A percentile compares a stretch with the other conserved stretches of the same genome.
phyloP scores from a whole-genome alignment of 2,888 invertebrate genomes.

The Temnothorax unifasciatus region DNA sequence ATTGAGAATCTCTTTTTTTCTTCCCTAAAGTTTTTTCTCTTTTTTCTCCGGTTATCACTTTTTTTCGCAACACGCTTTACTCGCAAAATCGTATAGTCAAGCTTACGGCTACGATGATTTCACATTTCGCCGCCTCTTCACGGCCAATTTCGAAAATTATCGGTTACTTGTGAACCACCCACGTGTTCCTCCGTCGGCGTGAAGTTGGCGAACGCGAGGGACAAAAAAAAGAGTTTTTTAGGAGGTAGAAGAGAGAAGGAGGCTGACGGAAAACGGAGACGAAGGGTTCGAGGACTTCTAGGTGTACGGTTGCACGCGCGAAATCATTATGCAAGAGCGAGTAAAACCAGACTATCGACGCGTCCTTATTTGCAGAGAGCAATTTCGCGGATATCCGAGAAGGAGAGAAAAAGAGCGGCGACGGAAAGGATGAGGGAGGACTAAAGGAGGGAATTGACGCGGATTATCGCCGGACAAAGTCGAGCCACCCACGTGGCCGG shows the following conservation, averaged over 20 bases:
- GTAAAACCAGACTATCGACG: conserved; percentile 4
- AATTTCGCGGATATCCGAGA: conserved; percentile 45
- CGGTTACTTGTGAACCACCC: conserved; percentile 60
- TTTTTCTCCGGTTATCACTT: not conserved
- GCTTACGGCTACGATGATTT: conserved; percentile 47
- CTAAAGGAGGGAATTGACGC: conserved; percentile 19
- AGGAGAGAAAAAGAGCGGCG: not conserved
- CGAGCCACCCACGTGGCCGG: conserved; percentile 67
- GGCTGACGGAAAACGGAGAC: not conserved
- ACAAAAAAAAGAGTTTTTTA: not conserved
- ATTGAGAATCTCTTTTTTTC: not conserved
- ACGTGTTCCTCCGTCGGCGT: conserved; percentile 45
- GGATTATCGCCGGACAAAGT: conserved; percentile 58
- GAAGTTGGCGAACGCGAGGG: conserved; percentile 2
- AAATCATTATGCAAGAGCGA: conserved; percentile 26
- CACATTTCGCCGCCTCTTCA: conserved; percentile 50
- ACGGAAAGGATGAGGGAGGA: not conserved
- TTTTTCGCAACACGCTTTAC: conserved; percentile 24
- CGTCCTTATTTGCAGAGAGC: conserved; percentile 56
- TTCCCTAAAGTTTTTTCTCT: not conserved
- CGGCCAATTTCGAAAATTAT: conserved; percentile 64
- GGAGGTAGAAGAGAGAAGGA: conserved; percentile 24
- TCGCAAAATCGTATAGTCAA: conserved; percentile 11
- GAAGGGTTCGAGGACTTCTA: conserved; percentile 1
- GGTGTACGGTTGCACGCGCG: conserved; percentile 42